phyloP scores from a whole-genome alignment of 2,888 invertebrate species.

The Eupithecia vulgata region DNA sequence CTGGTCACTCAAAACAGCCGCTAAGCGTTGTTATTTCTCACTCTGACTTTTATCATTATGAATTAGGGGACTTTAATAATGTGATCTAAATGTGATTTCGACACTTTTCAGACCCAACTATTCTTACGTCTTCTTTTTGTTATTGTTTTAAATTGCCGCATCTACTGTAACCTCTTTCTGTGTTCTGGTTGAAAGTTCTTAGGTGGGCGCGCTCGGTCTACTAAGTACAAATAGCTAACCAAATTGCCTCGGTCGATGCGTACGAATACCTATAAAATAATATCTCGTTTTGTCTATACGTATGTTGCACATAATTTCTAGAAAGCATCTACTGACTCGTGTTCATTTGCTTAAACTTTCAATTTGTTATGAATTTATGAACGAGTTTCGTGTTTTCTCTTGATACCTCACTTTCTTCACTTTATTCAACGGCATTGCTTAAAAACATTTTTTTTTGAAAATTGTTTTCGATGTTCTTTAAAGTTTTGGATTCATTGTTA shows the following conservation, averaged over 20 bases:
- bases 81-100: neutral
- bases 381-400: slow-evolving; percentile 63
- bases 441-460: slow-evolving; percentile 32
- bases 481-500: neutral
- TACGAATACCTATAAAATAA: slow-evolving; percentile 54
- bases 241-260: slow-evolving; percentile 56
- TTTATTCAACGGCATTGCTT: slow-evolving; percentile 39
- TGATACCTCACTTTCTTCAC: slow-evolving; percentile 50
- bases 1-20: too few species aligned
- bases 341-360: slow-evolving; percentile 79
- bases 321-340: slow-evolving; percentile 72
- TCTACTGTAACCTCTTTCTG: slow-evolving; percentile 12
- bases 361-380: slow-evolving; percentile 75
- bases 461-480: neutral
- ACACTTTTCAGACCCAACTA: neutral
- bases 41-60: too few species aligned
- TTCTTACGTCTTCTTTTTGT: neutral
- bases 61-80: neutral
- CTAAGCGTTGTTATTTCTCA: too few species aligned
- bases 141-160: slow-evolving; percentile 16
- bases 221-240: slow-evolving; percentile 66
- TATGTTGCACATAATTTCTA: slow-evolving; percentile 70
- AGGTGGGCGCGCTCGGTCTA: slow-evolving; percentile 70
- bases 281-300: slow-evolving; percentile 54
- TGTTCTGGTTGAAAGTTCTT: slow-evolving; percentile 42